A percentile compares a stretch with the other conserved stretches of the same genome.
Evolutionary conservation across 2,888 invertebrate genomes (phyloP).

Genomic region (Hypomecis atomaria): DNA sequence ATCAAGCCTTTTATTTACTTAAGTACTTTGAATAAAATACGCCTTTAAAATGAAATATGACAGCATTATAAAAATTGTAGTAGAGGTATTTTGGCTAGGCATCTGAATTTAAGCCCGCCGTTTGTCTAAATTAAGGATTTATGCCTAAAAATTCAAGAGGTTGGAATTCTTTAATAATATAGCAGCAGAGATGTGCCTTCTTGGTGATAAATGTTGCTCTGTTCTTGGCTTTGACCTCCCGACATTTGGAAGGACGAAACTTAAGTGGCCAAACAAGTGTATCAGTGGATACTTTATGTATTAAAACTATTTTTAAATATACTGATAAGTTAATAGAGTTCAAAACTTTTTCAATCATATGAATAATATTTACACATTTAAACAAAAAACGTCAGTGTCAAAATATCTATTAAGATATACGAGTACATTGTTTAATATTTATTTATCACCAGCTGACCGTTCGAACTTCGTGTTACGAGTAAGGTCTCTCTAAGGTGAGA

Average conservation of each 20-base stretch:
- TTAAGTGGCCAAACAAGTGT: neutral
- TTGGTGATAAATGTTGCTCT: constrained; percentile 9
- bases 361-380: no score
- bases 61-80: constrained; percentile 22
- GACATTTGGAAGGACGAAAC: constrained; percentile 4
- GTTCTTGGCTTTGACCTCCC: constrained; percentile 11
- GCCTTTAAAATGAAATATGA: constrained; percentile 24
- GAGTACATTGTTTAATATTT: no score
- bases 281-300: no score
- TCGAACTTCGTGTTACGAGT: no score
- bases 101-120: constrained; percentile 18
- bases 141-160: constrained; percentile 26
- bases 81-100: constrained; percentile 25
- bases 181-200: constrained; percentile 11
- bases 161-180: constrained; percentile 25
- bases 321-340: no score
- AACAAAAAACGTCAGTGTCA: no score
- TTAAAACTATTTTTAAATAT: no score
- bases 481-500: no score
- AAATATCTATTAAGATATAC: no score
- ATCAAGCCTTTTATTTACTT: constrained; percentile 15
- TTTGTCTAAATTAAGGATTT: constrained; percentile 40
- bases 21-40: constrained; percentile 17
- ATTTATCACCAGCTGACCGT: no score
- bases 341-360: no score